Evolutionary conservation across 2,797 vertebrate species (phyloP).

Genomic region (Buphagus erythrorhynchus): DNA sequence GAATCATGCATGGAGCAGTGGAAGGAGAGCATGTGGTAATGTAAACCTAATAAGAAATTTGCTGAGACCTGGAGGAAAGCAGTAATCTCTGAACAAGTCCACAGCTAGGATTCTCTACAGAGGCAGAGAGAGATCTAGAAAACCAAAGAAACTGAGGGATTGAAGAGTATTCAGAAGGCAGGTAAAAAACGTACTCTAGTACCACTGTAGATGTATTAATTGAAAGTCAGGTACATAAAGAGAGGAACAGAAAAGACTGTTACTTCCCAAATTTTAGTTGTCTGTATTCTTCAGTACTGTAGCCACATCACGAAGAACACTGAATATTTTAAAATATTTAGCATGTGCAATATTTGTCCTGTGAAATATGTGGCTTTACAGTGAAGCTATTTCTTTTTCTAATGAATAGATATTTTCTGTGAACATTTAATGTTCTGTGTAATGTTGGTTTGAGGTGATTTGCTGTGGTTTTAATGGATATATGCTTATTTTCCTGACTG

Average conservation of each 20-base stretch:
- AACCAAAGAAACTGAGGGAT: neutral
- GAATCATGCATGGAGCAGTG: neutral
- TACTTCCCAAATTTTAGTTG: neutral
- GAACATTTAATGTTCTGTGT: neutral
- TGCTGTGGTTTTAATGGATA: neutral
- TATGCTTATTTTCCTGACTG: neutral
- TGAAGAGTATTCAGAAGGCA: neutral
- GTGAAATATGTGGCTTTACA: neutral
- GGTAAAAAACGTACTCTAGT: neutral
- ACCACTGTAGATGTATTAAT: neutral
- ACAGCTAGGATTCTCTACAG: neutral
- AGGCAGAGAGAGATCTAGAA: neutral
- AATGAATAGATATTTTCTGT: neutral
- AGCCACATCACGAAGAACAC: neutral
- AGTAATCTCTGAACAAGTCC: neutral
- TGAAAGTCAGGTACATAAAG: neutral
- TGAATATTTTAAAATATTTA: neutral
- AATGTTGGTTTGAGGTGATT: neutral
- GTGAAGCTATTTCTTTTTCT: neutral
- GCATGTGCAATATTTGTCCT: neutral
- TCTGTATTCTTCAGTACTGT: neutral
- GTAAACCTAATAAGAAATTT: neutral
- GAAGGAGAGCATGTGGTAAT: neutral
- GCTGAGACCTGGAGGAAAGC: neutral
- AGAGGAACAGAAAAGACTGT: neutral